Percentiles rank a stretch among this genome's conserved stretches.
Evolutionary conservation across 2,888 invertebrate species (phyloP).

Genomic region (Mythimna loreyi): DNA sequence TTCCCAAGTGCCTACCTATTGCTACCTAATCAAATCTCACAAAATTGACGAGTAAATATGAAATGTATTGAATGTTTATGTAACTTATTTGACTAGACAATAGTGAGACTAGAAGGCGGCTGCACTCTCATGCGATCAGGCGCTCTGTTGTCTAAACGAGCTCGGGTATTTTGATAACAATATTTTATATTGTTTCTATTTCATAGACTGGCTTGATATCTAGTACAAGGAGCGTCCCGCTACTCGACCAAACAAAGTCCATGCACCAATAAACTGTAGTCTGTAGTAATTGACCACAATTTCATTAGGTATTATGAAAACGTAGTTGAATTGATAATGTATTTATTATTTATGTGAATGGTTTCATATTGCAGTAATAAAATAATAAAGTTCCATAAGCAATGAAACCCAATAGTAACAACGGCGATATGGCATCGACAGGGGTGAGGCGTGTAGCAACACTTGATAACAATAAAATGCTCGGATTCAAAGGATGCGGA

Average conservation of each 20-base stretch:
- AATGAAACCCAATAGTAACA: constrained; percentile 39
- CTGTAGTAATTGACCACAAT: constrained; percentile 5
- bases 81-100: constrained; percentile 69
- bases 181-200: constrained; percentile 58
- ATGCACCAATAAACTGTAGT: background rate
- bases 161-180: constrained; percentile 74
- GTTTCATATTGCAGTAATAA: constrained; percentile 22
- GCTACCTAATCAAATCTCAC: constrained; percentile 5
- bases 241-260: constrained; percentile 2
- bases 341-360: constrained; percentile 22
- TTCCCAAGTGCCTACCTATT: too few relatives aligned
- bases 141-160: constrained; percentile 73
- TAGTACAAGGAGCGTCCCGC: constrained; percentile 16
- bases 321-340: constrained; percentile 11
- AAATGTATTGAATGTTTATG: constrained; percentile 59
- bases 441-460: constrained; percentile 18
- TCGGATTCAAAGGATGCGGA: constrained; percentile 40
- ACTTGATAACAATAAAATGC: constrained; percentile 16
- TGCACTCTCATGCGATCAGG: constrained; percentile 71
- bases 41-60: constrained; percentile 39
- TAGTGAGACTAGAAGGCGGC: constrained; percentile 70
- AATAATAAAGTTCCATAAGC: constrained; percentile 16
- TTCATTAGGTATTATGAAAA: constrained; percentile 16
- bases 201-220: constrained; percentile 13
- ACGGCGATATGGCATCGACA: constrained; percentile 24